Conservation (phyloP, 2,888 invertebrate species). For the Pheosia gnoma region DNA sequence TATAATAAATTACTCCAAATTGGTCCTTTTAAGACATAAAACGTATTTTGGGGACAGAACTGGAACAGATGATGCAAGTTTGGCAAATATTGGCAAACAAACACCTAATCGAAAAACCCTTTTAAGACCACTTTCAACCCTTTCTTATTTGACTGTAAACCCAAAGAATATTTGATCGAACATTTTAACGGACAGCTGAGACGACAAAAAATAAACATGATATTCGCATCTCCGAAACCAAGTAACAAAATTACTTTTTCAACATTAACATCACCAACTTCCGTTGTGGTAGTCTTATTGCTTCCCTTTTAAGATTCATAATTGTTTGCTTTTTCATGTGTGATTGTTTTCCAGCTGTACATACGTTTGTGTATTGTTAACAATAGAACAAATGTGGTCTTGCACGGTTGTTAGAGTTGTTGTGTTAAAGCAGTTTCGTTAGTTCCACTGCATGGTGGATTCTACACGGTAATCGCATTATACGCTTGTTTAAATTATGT, state of each 20-base stretch:
- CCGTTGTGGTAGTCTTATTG: conserved; percentile 5
- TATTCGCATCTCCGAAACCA: conserved; percentile 30
- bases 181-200: conserved; percentile 35
- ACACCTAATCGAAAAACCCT: conserved; percentile 11
- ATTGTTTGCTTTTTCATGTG: conserved; percentile 4
- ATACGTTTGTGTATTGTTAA: conserved; percentile 11
- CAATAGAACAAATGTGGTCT: conserved; percentile 22
- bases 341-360: background rate
- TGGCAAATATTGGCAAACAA: background rate
- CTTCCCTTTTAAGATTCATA: conserved; percentile 11
- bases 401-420: conserved; percentile 26
- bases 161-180: conserved; percentile 41
- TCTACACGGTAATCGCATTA: conserved; percentile 24
- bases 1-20: too few relatives aligned
- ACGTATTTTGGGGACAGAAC: too few relatives aligned
- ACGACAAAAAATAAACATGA: conserved; percentile 25
- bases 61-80: background rate
- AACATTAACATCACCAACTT: conserved; percentile 14
- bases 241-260: conserved; percentile 23
- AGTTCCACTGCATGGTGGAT: conserved; percentile 27
- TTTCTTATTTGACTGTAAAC: background rate
- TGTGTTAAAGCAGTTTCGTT: conserved; percentile 25
- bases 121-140: conserved; percentile 13
- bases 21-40: too few relatives aligned
- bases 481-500: conserved; percentile 18